phyloP scores from a whole-genome alignment of 2,797 vertebrate genomes.

The Tympanoctomys barrerae region DNA sequence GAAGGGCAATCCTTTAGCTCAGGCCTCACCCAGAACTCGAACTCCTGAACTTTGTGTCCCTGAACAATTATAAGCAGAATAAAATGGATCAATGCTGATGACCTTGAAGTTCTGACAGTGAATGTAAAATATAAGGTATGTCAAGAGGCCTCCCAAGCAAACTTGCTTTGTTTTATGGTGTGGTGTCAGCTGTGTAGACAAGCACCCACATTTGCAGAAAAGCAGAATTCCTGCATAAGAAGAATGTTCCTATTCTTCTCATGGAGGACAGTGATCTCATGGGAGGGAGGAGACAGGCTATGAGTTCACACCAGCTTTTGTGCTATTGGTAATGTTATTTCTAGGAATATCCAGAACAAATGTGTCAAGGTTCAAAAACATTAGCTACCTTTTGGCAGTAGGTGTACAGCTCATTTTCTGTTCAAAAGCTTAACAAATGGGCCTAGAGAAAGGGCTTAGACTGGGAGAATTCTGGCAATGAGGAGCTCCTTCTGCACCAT shows the following conservation, averaged over 20 bases:
- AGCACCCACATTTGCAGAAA: background rate
- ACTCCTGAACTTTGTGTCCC: background rate
- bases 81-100: background rate
- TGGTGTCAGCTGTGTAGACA: background rate
- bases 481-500: rapidly evolving
- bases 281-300: no score
- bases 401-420: background rate
- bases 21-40: background rate
- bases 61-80: background rate
- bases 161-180: background rate
- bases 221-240: background rate
- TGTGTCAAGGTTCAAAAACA: background rate
- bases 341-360: background rate
- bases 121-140: background rate
- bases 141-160: rapidly evolving
- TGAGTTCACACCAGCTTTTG: background rate
- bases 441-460: no score
- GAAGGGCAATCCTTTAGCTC: background rate
- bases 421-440: background rate
- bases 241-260: background rate
- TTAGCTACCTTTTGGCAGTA: background rate
- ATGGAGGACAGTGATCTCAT: background rate
- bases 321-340: background rate
- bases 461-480: background rate
- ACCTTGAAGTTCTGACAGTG: background rate